Conservation (phyloP, 2,888 invertebrate genomes). For the Phytoseiulus persimilis region DNA sequence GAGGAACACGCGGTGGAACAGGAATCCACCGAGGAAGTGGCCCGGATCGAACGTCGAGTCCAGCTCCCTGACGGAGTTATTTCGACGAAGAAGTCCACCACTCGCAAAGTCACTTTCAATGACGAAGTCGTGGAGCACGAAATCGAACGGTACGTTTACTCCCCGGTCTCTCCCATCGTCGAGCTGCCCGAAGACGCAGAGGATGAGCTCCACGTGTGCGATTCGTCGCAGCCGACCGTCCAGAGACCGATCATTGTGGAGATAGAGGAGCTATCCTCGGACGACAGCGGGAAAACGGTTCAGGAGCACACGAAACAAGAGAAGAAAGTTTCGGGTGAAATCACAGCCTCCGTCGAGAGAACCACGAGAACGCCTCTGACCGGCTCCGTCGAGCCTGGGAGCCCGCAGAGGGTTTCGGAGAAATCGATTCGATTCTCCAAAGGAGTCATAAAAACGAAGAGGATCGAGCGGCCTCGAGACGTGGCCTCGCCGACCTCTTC, state of each 20-base stretch:
- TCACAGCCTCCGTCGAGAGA: neutral
- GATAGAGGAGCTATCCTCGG: neutral
- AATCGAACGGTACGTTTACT: neutral
- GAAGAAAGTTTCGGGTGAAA: constrained; percentile 6
- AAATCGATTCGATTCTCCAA: constrained; percentile 7
- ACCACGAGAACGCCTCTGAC: neutral
- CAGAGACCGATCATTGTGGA: constrained; percentile 9
- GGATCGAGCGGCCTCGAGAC: neutral
- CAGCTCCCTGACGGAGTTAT: constrained; percentile 6
- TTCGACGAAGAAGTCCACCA: neutral
- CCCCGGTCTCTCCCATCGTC: constrained; percentile 33
- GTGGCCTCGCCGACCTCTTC: neutral
- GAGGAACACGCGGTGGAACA: neutral
- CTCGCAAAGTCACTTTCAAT: constrained; percentile 11
- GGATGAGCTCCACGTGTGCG: constrained; percentile 10
- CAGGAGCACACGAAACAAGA: neutral
- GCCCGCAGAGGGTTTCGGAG: neutral
- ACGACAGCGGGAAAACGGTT: constrained; percentile 1
- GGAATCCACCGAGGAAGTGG: neutral
- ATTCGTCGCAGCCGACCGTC: neutral
- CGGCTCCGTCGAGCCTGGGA: neutral
- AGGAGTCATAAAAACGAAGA: neutral
- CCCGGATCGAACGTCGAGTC: neutral
- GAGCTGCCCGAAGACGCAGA: constrained; percentile 8
- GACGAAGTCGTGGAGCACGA: constrained; percentile 17